Conservation (phyloP, 2,888 invertebrate genomes). For the Melipona bicolor region DNA sequence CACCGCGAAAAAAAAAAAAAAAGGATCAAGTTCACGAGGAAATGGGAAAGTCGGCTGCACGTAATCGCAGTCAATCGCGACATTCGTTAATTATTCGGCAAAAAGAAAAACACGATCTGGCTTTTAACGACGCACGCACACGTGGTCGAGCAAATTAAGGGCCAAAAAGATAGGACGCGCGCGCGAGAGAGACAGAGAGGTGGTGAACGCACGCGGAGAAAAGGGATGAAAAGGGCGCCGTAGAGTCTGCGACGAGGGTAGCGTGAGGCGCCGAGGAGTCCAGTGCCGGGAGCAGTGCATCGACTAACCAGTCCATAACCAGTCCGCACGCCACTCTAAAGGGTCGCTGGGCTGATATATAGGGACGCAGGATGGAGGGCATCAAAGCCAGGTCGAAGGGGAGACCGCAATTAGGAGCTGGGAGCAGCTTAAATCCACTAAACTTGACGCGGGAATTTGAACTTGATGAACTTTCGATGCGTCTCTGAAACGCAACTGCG, state of each 20-base stretch:
- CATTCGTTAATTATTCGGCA: slow-evolving; percentile 19
- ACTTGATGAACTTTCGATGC: slow-evolving; percentile 36
- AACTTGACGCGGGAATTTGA: slow-evolving; percentile 48
- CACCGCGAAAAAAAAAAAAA: too few relatives aligned
- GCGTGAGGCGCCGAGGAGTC: slow-evolving; percentile 80
- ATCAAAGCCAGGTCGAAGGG: slow-evolving; percentile 19
- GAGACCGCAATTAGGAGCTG: slow-evolving; percentile 45
- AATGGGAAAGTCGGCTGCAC: background rate
- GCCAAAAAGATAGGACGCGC: background rate
- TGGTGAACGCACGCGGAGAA: background rate
- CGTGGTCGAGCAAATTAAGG: background rate
- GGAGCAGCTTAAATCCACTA: slow-evolving; percentile 33
- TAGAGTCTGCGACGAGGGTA: slow-evolving; percentile 72
- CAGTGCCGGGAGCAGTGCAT: slow-evolving; percentile 61
- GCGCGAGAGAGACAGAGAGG: background rate
- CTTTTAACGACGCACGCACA: slow-evolving; percentile 17
- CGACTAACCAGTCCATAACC: slow-evolving; percentile 70
- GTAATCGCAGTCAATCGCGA: background rate
- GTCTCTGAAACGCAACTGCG: background rate
- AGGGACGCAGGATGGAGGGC: slow-evolving; percentile 38
- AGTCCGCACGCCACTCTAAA: slow-evolving; percentile 61
- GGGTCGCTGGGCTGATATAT: slow-evolving; percentile 47
- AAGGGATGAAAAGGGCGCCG: slow-evolving; percentile 70
- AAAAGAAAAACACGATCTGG: background rate
- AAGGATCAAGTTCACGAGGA: too few relatives aligned